A percentile compares a stretch with the other conserved stretches of the same genome.
Evolutionary conservation across 2,888 invertebrate species (phyloP).

Genomic region (Taphrorychus bicolor): DNA sequence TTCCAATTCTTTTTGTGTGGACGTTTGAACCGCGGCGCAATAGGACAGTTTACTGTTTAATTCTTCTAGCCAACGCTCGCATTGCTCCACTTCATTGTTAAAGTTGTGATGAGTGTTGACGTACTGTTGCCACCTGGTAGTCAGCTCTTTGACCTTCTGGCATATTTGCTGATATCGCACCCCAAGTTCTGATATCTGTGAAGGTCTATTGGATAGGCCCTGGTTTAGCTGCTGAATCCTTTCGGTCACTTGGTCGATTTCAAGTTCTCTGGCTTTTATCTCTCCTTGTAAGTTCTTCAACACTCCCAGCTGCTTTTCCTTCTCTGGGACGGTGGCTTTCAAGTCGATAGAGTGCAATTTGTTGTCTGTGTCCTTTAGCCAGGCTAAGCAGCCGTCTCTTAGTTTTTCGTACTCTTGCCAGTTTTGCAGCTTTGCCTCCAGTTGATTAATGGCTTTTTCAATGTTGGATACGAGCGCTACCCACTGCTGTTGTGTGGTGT

Average conservation of each 20-base stretch:
- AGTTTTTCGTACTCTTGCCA: conserved; percentile 92
- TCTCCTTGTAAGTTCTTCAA: conserved; percentile 84
- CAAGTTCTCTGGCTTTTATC: conserved; percentile 87
- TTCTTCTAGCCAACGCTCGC: conserved; percentile 79
- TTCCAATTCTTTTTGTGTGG: conserved; percentile 86
- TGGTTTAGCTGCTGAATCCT: conserved; percentile 85
- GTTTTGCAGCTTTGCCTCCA: conserved; percentile 85
- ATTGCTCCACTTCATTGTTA: conserved; percentile 79
- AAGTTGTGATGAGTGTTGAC: conserved; percentile 89
- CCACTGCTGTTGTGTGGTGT: conserved; percentile 90
- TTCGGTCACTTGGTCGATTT: conserved; percentile 92
- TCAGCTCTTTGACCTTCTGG: conserved; percentile 89
- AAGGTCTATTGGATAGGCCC: conserved; percentile 75
- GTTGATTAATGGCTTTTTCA: conserved; percentile 76
- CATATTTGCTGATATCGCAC: conserved; percentile 91
- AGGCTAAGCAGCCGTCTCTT: conserved; percentile 83
- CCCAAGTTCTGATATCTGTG: conserved; percentile 89
- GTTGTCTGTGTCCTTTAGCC: conserved; percentile 89
- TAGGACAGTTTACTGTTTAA: conserved; percentile 77
- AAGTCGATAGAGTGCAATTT: conserved; percentile 87
- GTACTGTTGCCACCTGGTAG: conserved; percentile 91
- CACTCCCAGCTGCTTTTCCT: conserved; percentile 82
- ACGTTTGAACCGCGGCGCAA: conserved; percentile 74
- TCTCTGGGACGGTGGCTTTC: conserved; percentile 81
- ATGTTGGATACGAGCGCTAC: conserved; percentile 80